These are phyloP conservation scores for Salvator merianae DNA, from an alignment of 2,113 vertebrate species.

Conservation along the genomic window DNA sequence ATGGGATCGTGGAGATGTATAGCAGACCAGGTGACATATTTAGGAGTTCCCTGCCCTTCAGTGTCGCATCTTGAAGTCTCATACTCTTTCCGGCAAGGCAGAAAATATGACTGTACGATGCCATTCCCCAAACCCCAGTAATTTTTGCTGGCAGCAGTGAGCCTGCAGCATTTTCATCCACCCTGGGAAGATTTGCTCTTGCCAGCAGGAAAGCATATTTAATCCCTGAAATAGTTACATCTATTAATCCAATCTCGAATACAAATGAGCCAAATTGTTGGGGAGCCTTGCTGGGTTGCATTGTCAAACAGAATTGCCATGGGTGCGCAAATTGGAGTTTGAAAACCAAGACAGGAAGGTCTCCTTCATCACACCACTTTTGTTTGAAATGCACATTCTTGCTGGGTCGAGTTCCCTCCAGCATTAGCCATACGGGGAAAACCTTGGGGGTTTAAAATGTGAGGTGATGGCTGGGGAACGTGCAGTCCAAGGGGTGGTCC, in stretches of 20 bases:
- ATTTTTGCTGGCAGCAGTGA: background rate
- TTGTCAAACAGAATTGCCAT: slow-evolving; percentile 45
- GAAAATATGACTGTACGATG: background rate
- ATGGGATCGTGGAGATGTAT: no score
- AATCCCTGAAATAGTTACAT: slow-evolving; percentile 60
- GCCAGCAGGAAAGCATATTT: slow-evolving; percentile 51
- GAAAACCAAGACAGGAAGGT: background rate
- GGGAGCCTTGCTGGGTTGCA: slow-evolving; percentile 50
- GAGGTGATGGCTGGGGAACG: no score
- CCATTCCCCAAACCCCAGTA: slow-evolving; percentile 14
- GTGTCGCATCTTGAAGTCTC: background rate
- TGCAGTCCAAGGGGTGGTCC: no score
- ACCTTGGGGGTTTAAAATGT: background rate
- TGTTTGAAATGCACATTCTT: background rate
- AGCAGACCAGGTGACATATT: no score
- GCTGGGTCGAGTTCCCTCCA: no score
- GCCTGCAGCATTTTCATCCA: slow-evolving; percentile 31
- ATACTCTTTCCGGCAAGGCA: background rate
- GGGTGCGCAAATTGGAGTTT: slow-evolving; percentile 42
- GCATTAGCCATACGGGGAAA: background rate
- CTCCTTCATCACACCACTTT: background rate
- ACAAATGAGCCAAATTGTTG: slow-evolving; percentile 49
- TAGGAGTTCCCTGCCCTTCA: no score
- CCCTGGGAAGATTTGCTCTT: slow-evolving; percentile 43
- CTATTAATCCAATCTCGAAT: slow-evolving; percentile 53